Evolutionary conservation across 2,888 invertebrate species (phyloP).

Genomic region (Drosophila paracracens): DNA sequence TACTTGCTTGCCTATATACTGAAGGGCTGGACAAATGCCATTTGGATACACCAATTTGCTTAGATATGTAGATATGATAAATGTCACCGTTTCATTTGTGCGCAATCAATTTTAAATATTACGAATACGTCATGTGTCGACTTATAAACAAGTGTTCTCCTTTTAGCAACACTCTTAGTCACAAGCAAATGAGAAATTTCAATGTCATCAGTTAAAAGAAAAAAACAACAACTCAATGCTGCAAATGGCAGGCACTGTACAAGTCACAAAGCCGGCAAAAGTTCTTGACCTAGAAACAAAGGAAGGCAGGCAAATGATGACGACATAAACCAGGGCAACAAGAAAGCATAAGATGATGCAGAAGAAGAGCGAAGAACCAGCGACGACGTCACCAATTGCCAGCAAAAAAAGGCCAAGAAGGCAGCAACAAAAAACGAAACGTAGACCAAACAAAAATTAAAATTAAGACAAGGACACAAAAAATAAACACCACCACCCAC

Average conservation of each 20-base stretch:
- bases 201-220: conserved; percentile 41
- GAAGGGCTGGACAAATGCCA: conserved; percentile 19
- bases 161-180: not conserved
- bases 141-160: not conserved
- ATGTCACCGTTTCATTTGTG: not conserved
- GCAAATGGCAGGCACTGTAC: conserved; percentile 25
- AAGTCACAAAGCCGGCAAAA: conserved; percentile 64
- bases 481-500: conserved; percentile 59
- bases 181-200: conserved; percentile 32
- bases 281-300: conserved; percentile 84
- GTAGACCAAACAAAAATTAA: conserved; percentile 83
- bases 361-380: conserved; percentile 13
- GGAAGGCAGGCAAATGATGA: conserved; percentile 68
- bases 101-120: conserved; percentile 11
- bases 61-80: not conserved
- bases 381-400: conserved; percentile 64
- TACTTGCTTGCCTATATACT: conserved; percentile 1
- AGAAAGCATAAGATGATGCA: conserved; percentile 5
- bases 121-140: conserved; percentile 23
- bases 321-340: conserved; percentile 61
- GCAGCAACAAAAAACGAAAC: conserved; percentile 46
- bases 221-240: conserved; percentile 1
- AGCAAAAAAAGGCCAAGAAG: conserved; percentile 30
- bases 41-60: conserved; percentile 1
- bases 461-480: conserved; percentile 83